Evolutionary conservation across 2,888 invertebrate species (phyloP), one percentile per base, ranked within the genome.

Genomic region (Hirtodrosophila duncani): DNA sequence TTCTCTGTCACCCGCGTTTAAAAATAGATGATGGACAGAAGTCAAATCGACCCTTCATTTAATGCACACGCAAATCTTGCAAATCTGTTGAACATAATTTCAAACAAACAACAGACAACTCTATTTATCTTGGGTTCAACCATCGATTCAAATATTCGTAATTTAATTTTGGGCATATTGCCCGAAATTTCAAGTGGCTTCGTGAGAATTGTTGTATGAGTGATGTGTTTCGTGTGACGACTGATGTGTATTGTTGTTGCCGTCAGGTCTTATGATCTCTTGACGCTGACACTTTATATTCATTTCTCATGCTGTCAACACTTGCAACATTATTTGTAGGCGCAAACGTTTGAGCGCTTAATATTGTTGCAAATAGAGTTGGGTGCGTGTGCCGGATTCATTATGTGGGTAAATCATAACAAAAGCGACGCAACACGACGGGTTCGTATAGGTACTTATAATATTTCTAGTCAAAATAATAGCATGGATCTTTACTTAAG

Each of bases 121-220:
- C 42, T 66, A 71, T 72, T 60, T 66, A 77, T 77, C 59, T 66
- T 63, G 38, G 52, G 27, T 57, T 57, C 37, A 59, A 42, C 46
- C 29, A 20, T 39, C 43, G 52, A 30, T 31, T 33, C 37, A 39
- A 36, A 20, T 38, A 53, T 34, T 48, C 13, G 27, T 33, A 27
- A 18, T 45, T 45, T 62, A 14, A 24, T 49, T 38, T 26, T 67
- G 72, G 77, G 77, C 71, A 69, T 11, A 23, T 2, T 77, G 77
- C 72, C 69, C 71, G 52, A 10, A 29, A 53, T 31, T n/a, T 26
- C 33, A 29, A 43, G 14, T 46, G 44, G 27, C 56, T 50, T 48
- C 38, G 20, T 26, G 13, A 11, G 24, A 36, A 16, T 39, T 36
- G 36, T 13, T 34, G 26, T 29, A 49, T 57, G 36, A 36, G 23